These are phyloP conservation scores for Pteria penguin DNA, from an alignment of 2,888 invertebrate genomes.

Conservation along the genomic window DNA sequence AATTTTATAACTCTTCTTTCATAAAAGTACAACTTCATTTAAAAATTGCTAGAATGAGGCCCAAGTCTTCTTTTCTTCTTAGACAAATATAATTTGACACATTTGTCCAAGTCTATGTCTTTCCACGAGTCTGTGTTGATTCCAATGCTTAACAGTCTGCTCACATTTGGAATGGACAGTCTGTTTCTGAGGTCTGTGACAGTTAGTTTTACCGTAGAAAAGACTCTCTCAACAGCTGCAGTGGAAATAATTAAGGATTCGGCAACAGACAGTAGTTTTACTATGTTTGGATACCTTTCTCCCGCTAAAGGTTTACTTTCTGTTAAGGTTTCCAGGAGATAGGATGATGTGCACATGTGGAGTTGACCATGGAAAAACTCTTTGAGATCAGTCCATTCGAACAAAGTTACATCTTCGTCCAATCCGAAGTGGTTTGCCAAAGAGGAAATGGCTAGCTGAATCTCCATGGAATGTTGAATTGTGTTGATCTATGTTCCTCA, in stretches of 20 bases:
- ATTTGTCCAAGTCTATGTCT: no score
- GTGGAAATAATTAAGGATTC: conserved; percentile 40
- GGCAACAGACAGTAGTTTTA: conserved; percentile 17
- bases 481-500: not conserved
- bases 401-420: not conserved
- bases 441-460: not conserved
- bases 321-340: not conserved
- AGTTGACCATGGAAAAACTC: not conserved
- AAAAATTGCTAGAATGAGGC: not conserved
- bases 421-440: not conserved
- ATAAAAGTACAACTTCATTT: no score
- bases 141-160: conserved; percentile 19
- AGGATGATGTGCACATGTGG: not conserved
- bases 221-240: conserved; percentile 40
- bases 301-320: not conserved
- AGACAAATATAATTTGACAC: not conserved
- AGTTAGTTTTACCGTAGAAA: conserved; percentile 33
- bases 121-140: no score
- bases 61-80: not conserved
- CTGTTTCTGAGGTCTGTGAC: conserved; percentile 42
- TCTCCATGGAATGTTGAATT: not conserved
- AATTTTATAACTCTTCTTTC: no score
- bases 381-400: conserved; percentile 1
- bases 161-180: conserved; percentile 26
- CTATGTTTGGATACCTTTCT: conserved; percentile 32